Evolutionary conservation across 2,888 invertebrate genomes (phyloP), one percentile per base, ranked within the genome.

Genomic region (Hydraecia micacea): DNA sequence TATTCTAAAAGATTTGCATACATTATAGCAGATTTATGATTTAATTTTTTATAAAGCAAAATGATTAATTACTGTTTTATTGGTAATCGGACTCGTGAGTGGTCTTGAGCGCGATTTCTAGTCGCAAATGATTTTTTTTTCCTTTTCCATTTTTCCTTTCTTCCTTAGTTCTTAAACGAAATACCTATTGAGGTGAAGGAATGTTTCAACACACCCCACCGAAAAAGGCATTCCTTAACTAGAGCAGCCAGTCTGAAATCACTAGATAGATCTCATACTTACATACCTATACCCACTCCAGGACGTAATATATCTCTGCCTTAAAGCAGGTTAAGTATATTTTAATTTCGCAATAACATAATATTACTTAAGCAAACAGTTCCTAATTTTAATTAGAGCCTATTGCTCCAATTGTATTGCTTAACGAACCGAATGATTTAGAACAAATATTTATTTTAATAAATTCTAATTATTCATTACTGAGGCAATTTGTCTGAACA

Each of bases 361-460:
- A 25, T 58, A 58, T 55, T 55, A 72, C 4, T 58, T 77, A 0
- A 66, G 42, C 42, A 46, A 73, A 58, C 63, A 82, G 58, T 67
- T 73, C 6, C 42, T 60, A 52, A 67, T 74, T 63, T 46, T 52
- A 80, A 84, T 77, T 60, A 72, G 2, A 73, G 63, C 72, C 42
- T 49, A 62, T 60, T 74, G 28, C 68, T 68, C 32, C n/a, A 36
- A 58, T 73, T 68, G 28, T 39, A 77, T 72, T 80, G 46, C 73
- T 15, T 13, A 77, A 84, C 63, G 0, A 84, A 46, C 28, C 39
- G 60, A 18, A 25, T 55, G n/a, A 71, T 77, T 67, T 28, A 63
- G 9, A 74, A 73, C 63, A 73, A 84, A 81, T 75, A 84, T 84
- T 81, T 55, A 73, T 85, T 70, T 77, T 67, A 79, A 77, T 82